A percentile compares a stretch with the other conserved stretches of the same genome.
Evolutionary conservation across 2,888 invertebrate species (phyloP).

Genomic region (Julus scanicus): DNA sequence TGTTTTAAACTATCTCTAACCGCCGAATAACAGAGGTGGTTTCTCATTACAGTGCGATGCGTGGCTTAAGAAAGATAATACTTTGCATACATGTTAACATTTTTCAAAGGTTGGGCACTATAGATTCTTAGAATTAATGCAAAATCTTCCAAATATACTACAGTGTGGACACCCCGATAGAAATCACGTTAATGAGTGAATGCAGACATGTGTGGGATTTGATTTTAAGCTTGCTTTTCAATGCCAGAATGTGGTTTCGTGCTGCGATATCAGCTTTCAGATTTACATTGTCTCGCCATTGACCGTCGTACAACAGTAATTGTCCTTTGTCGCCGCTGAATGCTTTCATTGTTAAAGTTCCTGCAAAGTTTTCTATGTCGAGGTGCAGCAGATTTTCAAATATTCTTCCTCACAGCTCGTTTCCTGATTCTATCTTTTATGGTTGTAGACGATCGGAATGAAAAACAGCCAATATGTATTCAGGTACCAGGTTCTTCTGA

Average conservation of each 20-base stretch:
- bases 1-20: too few species aligned
- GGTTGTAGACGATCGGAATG: background rate
- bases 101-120: background rate
- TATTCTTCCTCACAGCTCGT: background rate
- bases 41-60: too few species aligned
- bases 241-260: background rate
- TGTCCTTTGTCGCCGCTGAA: conserved; percentile 15
- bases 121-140: background rate
- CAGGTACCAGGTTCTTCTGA: background rate
- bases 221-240: background rate
- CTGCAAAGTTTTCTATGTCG: background rate
- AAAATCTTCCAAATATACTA: background rate
- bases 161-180: background rate
- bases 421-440: background rate
- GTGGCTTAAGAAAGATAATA: too few species aligned
- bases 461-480: background rate
- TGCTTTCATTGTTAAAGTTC: background rate
- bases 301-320: background rate
- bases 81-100: background rate
- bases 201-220: background rate
- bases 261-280: background rate
- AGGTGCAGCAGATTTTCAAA: background rate
- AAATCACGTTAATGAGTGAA: background rate
- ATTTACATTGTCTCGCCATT: background rate
- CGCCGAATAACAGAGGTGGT: too few species aligned